phyloP scores from a whole-genome alignment of 2,113 vertebrate species.

The Aramus guarauna region DNA sequence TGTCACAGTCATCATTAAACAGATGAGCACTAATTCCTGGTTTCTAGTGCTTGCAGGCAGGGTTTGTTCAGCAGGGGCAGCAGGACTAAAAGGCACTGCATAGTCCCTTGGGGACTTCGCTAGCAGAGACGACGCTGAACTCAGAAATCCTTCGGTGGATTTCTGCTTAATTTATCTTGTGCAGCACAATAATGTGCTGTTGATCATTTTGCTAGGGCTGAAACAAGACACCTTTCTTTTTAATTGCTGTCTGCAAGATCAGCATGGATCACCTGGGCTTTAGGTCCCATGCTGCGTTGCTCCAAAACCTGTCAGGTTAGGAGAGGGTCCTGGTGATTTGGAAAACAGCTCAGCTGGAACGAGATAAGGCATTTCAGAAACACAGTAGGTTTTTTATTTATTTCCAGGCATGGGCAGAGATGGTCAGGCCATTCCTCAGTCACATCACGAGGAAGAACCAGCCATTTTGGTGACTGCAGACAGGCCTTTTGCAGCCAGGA shows the following conservation, averaged over 20 bases:
- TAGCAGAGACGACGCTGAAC: neutral
- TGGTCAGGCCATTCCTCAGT: neutral
- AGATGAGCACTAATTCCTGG: neutral
- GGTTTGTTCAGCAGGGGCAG: neutral
- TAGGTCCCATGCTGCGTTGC: neutral
- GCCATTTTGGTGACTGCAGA: neutral
- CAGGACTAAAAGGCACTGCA: neutral
- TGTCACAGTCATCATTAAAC: neutral
- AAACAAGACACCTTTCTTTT: neutral
- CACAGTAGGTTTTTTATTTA: neutral
- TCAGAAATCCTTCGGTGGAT: neutral
- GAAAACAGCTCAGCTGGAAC: neutral
- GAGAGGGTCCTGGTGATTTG: neutral
- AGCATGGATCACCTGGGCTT: neutral
- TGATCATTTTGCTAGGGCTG: neutral
- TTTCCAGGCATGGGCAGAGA: neutral
- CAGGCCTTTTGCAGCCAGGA: neutral
- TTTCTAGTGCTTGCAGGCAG: neutral
- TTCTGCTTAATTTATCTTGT: constrained; percentile 8
- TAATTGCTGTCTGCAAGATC: neutral
- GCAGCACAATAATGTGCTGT: neutral
- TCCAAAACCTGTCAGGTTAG: neutral
- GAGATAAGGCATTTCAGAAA: neutral
- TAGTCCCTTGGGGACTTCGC: neutral
- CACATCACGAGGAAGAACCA: neutral